phyloP scores from a whole-genome alignment of 1,140 invertebrate species.

The Plectus sambesii region DNA sequence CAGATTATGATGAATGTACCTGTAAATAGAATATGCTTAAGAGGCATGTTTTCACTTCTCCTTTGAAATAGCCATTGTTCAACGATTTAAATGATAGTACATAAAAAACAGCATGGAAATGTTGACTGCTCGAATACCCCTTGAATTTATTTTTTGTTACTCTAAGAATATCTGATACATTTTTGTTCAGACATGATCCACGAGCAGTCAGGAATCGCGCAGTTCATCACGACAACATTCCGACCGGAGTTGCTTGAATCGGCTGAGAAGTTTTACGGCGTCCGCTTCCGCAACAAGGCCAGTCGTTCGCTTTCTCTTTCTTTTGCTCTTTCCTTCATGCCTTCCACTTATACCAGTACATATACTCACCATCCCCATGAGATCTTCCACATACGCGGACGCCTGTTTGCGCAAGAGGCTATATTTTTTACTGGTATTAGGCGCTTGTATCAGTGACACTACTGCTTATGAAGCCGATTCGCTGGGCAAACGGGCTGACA shows the following conservation, averaged over 20 bases:
- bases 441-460: too few relatives aligned
- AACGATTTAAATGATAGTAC: background rate
- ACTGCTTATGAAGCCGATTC: too few relatives aligned
- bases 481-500: too few relatives aligned
- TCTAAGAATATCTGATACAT: background rate
- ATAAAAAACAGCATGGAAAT: background rate
- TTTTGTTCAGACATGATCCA: conserved; percentile 78
- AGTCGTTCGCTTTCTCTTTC: conserved; percentile 16
- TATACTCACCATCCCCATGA: too few relatives aligned
- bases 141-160: background rate
- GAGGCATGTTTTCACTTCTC: too few relatives aligned
- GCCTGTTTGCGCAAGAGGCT: background rate
- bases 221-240: conserved; percentile 99
- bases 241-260: conserved; percentile 89
- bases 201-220: conserved; percentile 81
- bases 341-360: conserved; percentile 12
- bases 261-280: conserved; percentile 97
- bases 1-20: too few relatives aligned
- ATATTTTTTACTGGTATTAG: too few relatives aligned
- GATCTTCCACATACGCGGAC: too few relatives aligned
- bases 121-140: background rate
- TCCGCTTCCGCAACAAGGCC: conserved; percentile 94
- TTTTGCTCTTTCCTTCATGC: background rate
- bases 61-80: too few relatives aligned
- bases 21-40: too few relatives aligned